Conservation (phyloP, 2,888 invertebrate genomes). For the Schizaphis graminum region DNA sequence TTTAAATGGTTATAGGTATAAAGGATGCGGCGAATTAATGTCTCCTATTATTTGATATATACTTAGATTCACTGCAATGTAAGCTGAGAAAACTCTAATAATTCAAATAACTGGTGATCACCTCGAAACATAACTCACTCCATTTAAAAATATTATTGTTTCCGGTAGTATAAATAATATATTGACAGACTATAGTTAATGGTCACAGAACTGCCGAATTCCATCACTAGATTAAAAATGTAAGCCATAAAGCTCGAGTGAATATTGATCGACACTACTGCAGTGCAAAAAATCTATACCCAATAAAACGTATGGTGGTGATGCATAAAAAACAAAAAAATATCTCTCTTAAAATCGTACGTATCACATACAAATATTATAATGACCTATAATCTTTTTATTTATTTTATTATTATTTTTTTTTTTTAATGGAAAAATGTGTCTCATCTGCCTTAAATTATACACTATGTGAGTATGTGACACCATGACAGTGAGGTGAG, state of each 20-base stretch:
- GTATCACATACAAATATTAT: neutral
- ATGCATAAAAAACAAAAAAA: neutral
- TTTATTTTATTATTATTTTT: neutral
- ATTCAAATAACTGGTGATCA: neutral
- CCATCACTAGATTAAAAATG: neutral
- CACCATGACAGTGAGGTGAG: neutral
- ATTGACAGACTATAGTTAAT: neutral
- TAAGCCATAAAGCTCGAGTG: neutral
- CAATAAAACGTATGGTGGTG: neutral
- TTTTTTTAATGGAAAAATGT: neutral
- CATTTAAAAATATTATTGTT: neutral
- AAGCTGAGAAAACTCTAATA: neutral
- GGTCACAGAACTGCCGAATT: neutral
- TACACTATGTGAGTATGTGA: neutral
- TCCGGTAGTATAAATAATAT: neutral
- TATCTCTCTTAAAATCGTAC: neutral
- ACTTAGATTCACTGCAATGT: neutral
- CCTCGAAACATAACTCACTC: neutral
- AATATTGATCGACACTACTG: neutral
- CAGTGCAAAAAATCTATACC: neutral
- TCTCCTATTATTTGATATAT: neutral
- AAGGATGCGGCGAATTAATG: neutral
- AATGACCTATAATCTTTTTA: neutral
- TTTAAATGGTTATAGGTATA: neutral
- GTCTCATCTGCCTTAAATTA: neutral